Base-by-base conservation (phyloP, 2,888 invertebrate genomes). In the Limenitis camilla region DNA sequence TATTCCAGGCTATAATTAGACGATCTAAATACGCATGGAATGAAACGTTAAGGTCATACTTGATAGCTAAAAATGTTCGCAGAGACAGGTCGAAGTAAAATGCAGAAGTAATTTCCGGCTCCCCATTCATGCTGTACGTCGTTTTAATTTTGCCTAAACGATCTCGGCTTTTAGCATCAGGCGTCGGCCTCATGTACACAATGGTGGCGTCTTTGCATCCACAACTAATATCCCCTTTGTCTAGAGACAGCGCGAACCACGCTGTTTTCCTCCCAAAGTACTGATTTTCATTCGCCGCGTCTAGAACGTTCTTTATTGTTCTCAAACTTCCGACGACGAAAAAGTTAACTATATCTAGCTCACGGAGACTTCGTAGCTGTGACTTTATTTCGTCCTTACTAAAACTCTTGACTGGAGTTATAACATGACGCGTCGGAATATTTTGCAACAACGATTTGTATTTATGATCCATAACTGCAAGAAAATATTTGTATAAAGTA, bases 391-490 rank as follows among this genome's bases (percentile, higher is more conserved):
- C 90, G 56, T 90, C 91, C 61, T 91, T 89, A 53, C 89, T 86
- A 33, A 89, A 87, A 63, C 86, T 81, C 61, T 90, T 89, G 0
- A 89, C 84, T 6, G 89, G 89, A 4, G 93, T 92, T 57, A 97
- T 96, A 1, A 97, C 92, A 76, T 97, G 97, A 7, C 97, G 90
- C 0, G 96, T 95, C 5, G 96, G 95, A 51, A 97, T 93, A 72
- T 97, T 97, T 77, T 96, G 92, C 35, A 97, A 86, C 6, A 97
- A 81, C 7, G 96, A 94, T 78, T 96, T 96, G 79, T 96, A 97
- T 78, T 97, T 96, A 84, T 97, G 96, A 69, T 96, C 96, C 94
- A 97, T 95, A 8, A 95, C 94, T 94, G 82, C 56, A 76, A 83
- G 66, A 36, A 46, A 58, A 59, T 63, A 56, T 56, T 55, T 56